These are phyloP conservation scores for Drosophila peninsularis DNA, from an alignment of 2,888 invertebrate genomes.

Conservation along the genomic window DNA sequence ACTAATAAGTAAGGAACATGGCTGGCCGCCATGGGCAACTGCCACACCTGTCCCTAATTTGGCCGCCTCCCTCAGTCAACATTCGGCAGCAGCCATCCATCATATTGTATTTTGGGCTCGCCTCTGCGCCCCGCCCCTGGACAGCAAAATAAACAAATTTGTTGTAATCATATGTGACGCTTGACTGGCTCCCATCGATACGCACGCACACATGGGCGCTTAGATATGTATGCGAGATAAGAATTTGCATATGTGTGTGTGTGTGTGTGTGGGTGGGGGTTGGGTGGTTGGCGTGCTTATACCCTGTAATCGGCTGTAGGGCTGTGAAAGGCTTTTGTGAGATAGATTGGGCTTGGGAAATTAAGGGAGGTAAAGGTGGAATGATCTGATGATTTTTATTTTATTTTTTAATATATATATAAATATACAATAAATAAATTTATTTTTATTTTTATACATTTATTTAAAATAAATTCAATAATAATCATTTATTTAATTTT, in stretches of 20 bases:
- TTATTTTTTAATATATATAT: no score
- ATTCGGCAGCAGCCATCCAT: constrained; percentile 22
- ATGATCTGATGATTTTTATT: no score
- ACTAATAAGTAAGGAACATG: neutral
- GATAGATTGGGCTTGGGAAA: no score
- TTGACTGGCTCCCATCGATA: constrained; percentile 28
- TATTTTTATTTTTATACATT: no score
- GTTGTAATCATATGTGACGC: constrained; percentile 56
- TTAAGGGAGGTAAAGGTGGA: no score
- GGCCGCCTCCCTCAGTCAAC: constrained; percentile 8
- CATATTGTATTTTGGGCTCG: constrained; percentile 13
- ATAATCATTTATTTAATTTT: no score
- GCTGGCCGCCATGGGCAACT: constrained; percentile 9
- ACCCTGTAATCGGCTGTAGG: neutral
- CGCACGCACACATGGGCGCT: neutral
- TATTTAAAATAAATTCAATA: no score
- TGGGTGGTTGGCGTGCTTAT: neutral
- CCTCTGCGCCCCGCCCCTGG: neutral
- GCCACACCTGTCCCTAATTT: constrained; percentile 9
- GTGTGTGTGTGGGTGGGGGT: no score
- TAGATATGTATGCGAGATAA: neutral
- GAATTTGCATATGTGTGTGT: constrained; percentile 29
- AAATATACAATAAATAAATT: no score
- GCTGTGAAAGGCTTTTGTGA: no score
- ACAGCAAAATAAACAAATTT: constrained; percentile 46